Evolutionary conservation across 2,113 vertebrate genomes (phyloP).

Genomic region (Antidorcas marsupialis): DNA sequence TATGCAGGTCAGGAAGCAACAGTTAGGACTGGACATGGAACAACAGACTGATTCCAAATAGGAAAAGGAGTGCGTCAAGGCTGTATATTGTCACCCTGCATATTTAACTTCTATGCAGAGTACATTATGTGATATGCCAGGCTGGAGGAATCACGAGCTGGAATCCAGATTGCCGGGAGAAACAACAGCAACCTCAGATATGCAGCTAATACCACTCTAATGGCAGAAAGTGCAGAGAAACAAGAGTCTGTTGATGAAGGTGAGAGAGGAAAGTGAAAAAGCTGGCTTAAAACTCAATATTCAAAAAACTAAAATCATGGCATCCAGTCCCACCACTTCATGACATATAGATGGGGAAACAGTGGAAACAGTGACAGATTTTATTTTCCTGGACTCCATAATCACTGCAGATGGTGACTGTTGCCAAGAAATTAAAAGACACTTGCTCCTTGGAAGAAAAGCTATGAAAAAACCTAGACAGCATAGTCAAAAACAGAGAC

Average conservation of each 20-base stretch:
- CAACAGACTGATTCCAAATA: not conserved
- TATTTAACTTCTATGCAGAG: not conserved
- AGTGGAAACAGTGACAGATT: not conserved
- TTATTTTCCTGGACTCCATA: not conserved
- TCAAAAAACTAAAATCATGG: not conserved
- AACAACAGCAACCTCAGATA: not conserved
- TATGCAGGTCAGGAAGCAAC: not conserved
- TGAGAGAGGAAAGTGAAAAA: not conserved
- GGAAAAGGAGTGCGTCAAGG: not conserved
- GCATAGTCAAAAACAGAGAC: not conserved
- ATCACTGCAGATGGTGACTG: not conserved
- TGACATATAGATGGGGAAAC: not conserved
- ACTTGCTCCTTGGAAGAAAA: not conserved
- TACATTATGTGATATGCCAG: not conserved
- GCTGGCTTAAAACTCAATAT: not conserved
- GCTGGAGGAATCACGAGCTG: not conserved
- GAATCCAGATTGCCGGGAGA: not conserved
- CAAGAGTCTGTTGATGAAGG: not conserved
- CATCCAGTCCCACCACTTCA: not conserved
- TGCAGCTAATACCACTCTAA: not conserved
- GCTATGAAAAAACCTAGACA: not conserved
- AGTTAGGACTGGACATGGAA: not conserved
- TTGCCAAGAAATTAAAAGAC: not conserved
- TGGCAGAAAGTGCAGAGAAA: not conserved
- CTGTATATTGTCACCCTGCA: not conserved